These are phyloP conservation scores for Sphyrna mokarran DNA, from an alignment of 2,113 vertebrate species.

Conservation along the genomic window DNA sequence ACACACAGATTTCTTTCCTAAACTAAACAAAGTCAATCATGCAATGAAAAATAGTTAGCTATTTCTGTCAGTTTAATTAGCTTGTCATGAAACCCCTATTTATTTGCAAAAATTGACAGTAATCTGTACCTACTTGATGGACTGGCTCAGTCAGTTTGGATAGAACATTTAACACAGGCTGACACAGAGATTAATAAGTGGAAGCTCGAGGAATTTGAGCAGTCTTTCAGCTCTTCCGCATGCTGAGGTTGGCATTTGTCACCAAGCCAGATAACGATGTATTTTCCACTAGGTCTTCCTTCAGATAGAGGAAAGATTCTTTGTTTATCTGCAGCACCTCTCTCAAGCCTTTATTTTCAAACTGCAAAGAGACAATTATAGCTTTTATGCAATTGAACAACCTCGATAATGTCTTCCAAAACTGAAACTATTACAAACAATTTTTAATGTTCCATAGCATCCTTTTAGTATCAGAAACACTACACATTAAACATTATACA, in stretches of 20 bases:
- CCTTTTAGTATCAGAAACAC: not conserved
- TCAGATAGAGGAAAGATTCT: constrained; percentile 83
- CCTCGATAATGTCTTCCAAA: not conserved
- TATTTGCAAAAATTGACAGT: not conserved
- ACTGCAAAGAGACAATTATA: constrained; percentile 44
- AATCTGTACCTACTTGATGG: not conserved
- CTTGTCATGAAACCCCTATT: not conserved
- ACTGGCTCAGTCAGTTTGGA: not conserved
- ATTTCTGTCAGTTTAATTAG: constrained; percentile 19
- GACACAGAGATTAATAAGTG: not conserved
- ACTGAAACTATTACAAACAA: not conserved
- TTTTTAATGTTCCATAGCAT: not conserved
- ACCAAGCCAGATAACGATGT: constrained; percentile 76
- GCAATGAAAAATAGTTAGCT: not conserved
- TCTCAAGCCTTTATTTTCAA: constrained; percentile 84
- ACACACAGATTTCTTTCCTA: not conserved
- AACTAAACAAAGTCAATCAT: constrained; percentile 6
- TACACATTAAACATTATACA: not conserved
- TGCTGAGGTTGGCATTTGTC: constrained; percentile 74
- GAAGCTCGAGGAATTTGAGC: constrained; percentile 5
- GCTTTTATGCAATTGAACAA: not conserved
- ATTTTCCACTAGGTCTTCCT: constrained; percentile 76
- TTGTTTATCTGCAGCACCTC: constrained; percentile 93
- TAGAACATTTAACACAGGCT: not conserved
- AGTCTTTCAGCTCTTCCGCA: constrained; percentile 74